Conservation (phyloP, 1,140 invertebrate species). For the Telenomus remus region DNA sequence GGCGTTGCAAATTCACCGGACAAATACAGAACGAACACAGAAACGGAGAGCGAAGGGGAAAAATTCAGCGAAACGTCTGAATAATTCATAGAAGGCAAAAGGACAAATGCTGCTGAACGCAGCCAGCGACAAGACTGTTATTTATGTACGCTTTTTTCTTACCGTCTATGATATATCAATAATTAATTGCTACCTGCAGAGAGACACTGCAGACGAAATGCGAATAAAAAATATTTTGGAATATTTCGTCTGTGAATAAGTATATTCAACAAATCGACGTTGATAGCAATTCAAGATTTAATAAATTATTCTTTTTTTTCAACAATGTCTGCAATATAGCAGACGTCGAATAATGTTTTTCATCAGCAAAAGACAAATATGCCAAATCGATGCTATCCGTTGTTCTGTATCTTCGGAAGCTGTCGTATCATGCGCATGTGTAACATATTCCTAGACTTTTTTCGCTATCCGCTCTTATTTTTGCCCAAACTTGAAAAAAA, state of each 20-base stretch:
- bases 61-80: constrained; percentile 35
- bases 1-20: constrained; percentile 12
- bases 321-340: constrained; percentile 1
- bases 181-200: constrained; percentile 23
- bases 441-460: too few relatives aligned
- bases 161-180: constrained; percentile 18
- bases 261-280: too few relatives aligned
- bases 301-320: too few relatives aligned
- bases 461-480: constrained; percentile 33
- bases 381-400: constrained; percentile 68
- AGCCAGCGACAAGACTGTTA: neutral
- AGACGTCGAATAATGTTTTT: constrained; percentile 62
- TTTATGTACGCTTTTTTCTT: constrained; percentile 4
- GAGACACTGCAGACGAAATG: constrained; percentile 9
- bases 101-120: constrained; percentile 13
- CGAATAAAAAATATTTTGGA: too few relatives aligned
- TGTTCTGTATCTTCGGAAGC: constrained; percentile 23
- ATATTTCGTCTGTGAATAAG: too few relatives aligned
- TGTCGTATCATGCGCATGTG: neutral
- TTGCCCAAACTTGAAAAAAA: constrained; percentile 31
- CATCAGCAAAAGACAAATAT: constrained; percentile 69
- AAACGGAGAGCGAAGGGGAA: neutral
- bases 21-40: constrained; percentile 6
- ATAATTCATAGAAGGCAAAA: constrained; percentile 35
- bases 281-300: too few relatives aligned